A percentile compares a stretch with the other conserved stretches of the same genome.
phyloP scores from a whole-genome alignment of 2,797 vertebrate species.

The Linurgus olivaceus region DNA sequence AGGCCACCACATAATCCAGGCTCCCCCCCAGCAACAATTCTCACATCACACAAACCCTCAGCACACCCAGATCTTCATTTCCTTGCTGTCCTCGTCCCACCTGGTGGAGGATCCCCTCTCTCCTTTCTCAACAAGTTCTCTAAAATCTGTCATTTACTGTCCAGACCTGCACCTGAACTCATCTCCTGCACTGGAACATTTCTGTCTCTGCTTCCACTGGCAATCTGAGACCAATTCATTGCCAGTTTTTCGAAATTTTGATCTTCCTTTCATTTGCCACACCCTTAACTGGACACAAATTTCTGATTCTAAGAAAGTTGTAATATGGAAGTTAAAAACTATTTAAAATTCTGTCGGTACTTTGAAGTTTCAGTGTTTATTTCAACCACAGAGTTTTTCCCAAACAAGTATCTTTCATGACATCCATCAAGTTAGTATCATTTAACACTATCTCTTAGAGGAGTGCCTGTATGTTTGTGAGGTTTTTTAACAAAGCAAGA shows the following conservation, averaged over 20 bases:
- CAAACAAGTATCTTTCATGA: background rate
- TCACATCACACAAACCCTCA: background rate
- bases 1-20: background rate
- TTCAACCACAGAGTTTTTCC: background rate
- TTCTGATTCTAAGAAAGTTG: background rate
- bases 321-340: background rate
- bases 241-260: background rate
- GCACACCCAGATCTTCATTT: accelerated
- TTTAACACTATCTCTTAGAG: background rate
- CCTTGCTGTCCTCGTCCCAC: background rate
- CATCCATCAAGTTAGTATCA: background rate
- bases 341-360: background rate
- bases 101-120: background rate
- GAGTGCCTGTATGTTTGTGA: background rate
- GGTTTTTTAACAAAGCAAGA: background rate
- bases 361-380: background rate
- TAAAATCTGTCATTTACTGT: background rate
- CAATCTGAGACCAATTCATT: background rate
- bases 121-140: background rate
- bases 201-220: background rate
- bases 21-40: background rate
- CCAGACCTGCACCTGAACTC: background rate
- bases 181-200: background rate
- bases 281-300: background rate
- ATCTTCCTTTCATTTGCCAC: background rate